phyloP scores from a whole-genome alignment of 2,888 invertebrate species.

The Lagria hirta region DNA sequence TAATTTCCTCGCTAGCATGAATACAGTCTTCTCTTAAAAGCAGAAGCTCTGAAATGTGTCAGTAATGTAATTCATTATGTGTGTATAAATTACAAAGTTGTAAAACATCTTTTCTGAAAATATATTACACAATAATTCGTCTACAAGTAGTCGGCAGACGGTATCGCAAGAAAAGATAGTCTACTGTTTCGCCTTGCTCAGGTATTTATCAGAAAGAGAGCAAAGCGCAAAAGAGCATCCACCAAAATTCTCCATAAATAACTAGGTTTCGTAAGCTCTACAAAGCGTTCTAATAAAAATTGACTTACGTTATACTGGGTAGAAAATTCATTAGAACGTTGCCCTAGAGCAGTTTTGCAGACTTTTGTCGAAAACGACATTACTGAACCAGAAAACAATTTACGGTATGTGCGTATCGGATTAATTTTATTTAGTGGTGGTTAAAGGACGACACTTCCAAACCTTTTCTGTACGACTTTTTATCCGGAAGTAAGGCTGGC shows the following conservation, averaged over 20 bases:
- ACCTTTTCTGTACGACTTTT: constrained; percentile 27
- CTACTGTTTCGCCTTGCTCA: constrained; percentile 12
- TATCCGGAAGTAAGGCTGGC: constrained; percentile 29
- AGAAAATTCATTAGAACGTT: constrained; percentile 32
- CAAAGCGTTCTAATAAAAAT: constrained; percentile 31
- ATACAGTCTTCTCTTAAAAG: too few species aligned
- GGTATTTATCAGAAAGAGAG: constrained; percentile 25
- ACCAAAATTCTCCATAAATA: constrained; percentile 32
- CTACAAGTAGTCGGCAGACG: constrained; percentile 23
- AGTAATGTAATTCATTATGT: constrained; percentile 22
- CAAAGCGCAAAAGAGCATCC: constrained; percentile 15
- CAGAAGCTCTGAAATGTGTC: too few species aligned
- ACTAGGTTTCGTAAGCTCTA: constrained; percentile 23
- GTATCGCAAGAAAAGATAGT: constrained; percentile 20
- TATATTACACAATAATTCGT: constrained; percentile 29
- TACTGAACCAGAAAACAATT: constrained; percentile 25
- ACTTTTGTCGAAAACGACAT: constrained; percentile 8
- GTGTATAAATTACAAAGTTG: constrained; percentile 24
- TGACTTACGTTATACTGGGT: constrained; percentile 28
- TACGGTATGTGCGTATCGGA: constrained; percentile 30
- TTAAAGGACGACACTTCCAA: constrained; percentile 27
- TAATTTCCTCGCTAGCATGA: too few species aligned
- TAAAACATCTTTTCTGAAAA: constrained; percentile 25
- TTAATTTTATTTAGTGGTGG: constrained; percentile 31
- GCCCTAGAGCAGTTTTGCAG: constrained; percentile 22